Percentiles rank a stretch among this genome's conserved stretches.
phyloP scores from a whole-genome alignment of 2,113 vertebrate genomes.

The Xiphorhynchus elegans region DNA sequence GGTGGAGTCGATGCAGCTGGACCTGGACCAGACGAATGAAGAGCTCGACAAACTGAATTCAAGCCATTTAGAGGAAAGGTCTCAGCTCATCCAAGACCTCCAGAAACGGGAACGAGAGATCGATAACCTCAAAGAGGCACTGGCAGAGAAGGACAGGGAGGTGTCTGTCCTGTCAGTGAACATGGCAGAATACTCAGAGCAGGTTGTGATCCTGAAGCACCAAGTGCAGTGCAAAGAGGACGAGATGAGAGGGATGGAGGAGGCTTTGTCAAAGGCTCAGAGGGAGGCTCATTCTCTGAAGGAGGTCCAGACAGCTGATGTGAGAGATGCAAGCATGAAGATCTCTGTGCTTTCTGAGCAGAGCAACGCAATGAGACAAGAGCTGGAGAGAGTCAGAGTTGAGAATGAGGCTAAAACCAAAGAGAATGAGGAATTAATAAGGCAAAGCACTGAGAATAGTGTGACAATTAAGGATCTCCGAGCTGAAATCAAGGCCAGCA shows the following conservation, averaged over 20 bases:
- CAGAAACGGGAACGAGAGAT: conserved; percentile 90
- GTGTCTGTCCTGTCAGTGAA: conserved; percentile 73
- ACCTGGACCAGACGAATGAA: conserved; percentile 88
- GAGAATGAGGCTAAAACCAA: conserved; percentile 72
- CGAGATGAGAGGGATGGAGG: conserved; percentile 75
- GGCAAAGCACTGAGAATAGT: conserved; percentile 74
- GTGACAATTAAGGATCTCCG: conserved; percentile 77
- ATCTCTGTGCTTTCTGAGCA: conserved; percentile 78
- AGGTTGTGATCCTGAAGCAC: conserved; percentile 76
- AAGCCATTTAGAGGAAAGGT: conserved; percentile 85
- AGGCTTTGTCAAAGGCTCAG: conserved; percentile 77
- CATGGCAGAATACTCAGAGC: conserved; percentile 82
- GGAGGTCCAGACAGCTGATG: conserved; percentile 81
- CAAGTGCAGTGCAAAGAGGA: conserved; percentile 83
- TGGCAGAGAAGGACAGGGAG: conserved; percentile 85
- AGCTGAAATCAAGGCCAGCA: conserved; percentile 77
- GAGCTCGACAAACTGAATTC: conserved; percentile 88
- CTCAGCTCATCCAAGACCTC: conserved; percentile 87
- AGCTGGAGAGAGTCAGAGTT: conserved; percentile 67
- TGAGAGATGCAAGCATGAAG: conserved; percentile 73
- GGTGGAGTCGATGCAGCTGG: conserved; percentile 79
- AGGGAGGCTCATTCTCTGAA: conserved; percentile 73
- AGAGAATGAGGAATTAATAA: conserved; percentile 76
- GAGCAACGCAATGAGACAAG: conserved; percentile 66
- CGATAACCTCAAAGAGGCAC: conserved; percentile 81